Evolutionary conservation across 2,888 invertebrate genomes (phyloP), one percentile per base, ranked within the genome.

Genomic region (Nomada flava): DNA sequence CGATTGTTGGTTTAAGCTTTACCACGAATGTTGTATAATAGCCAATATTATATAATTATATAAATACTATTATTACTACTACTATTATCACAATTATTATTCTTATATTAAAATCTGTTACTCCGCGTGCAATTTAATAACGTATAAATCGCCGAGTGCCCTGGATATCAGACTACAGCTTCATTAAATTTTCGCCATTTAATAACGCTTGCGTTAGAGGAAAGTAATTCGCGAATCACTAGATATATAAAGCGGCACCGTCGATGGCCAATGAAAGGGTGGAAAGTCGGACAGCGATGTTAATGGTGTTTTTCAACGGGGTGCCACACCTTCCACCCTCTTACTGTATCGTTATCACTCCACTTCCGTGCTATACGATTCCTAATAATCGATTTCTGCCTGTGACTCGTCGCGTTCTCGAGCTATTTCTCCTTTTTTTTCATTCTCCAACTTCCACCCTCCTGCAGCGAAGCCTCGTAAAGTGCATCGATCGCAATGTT

Each of bases 231-330:
- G 26, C 59, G 57, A 63, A n/a, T 23, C 36, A 70, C 59, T 53
- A 4, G n/a, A 26, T 65, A 50, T 53, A 44, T 2, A 26, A 52
- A 71, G 13, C 55, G 50, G 23, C 62, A 42, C 62, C 42, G 47
- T 42, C 59, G 42, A 71, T 59, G 55, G 20, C 52, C 73, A 63
- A 81, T 83, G 79, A 86, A 81, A 77, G 70, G 53, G 53, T 20
- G 65, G 70, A 26, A 85, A 85, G 83, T 83, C 76, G 65, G 72
- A 53, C 71, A 47, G 65, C 60, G 77, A 70, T 78, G 70, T 75
- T 86, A 87, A 86, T 85, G 80, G 78, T 55, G 79, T 74, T 75
- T 87, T 79, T 70, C 68, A 76, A 79, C 57, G 60, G 64, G 47
- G 9, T 57, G 63, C 20, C 60, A 18, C 13, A 11, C 18, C 44